Evolutionary conservation across 2,888 invertebrate species (phyloP), one percentile per base, ranked within the genome.

Genomic region (Tinea semifulvella): DNA sequence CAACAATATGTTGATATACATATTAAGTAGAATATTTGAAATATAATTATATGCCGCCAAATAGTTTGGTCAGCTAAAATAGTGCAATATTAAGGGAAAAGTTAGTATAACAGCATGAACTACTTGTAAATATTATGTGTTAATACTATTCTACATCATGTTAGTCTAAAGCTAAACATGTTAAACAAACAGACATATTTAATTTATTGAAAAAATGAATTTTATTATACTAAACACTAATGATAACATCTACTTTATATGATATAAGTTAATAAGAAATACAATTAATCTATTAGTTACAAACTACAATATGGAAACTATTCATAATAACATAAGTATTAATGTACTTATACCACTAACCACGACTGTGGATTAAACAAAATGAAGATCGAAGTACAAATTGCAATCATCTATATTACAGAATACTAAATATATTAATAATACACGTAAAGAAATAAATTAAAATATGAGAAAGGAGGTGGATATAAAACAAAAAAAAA

Each of bases 141-240:
- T 46, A 48, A 11, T n/a, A 69, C 75, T 79, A 79, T 60, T 70
- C 80, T 80, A 80, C 73, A 67, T 42, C 63, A 68, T 74, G 77
- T 80, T 79, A 80, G 76, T 79, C 77, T 80, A 79, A 59, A 56
- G 61, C 80, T 80, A 79, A 73, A 79, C 79, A 80, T 80, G 80
- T 80, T 80, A 80, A 79, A 79, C 76, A 80, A 79, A 79, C 79
- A 80, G 70, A 79, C 79, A 62, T 65, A 63, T 73, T 74, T 61
- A 68, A 72, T 68, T 74, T 72, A 14, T 70, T 77, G 72, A 67
- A 73, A 63, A 75, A 76, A 76, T 74, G 69, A 73, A 65, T 64
- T 80, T 80, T 80, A 80, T 80, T 80, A 77, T 68, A 68, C 76
- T 79, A 77, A 67, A 58, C 52, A 53, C 76, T 79, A 77, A 73